Percentiles rank a stretch among this genome's conserved stretches.
phyloP scores from a whole-genome alignment of 2,797 vertebrate genomes.

The Tapirus indicus region DNA sequence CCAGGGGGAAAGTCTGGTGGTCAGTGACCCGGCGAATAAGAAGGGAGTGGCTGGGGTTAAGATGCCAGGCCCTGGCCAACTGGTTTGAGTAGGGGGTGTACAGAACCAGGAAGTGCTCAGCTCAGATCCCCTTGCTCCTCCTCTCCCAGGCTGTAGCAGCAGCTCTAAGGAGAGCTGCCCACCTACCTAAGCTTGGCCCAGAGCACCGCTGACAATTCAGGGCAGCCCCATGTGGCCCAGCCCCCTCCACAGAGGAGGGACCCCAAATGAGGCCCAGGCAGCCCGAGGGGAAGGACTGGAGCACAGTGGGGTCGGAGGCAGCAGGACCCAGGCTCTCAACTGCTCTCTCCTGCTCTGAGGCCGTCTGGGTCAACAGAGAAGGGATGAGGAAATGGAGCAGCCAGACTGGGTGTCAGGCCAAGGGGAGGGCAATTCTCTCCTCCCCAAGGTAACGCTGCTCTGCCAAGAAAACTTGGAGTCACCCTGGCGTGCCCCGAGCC shows the following conservation, averaged over 20 bases:
- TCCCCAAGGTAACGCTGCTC: not conserved
- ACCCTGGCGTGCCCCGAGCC: not conserved
- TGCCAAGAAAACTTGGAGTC: conserved; percentile 26
- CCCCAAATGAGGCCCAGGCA: not conserved
- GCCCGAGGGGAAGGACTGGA: not conserved
- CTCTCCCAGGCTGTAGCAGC: not conserved
- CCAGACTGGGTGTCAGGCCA: not conserved
- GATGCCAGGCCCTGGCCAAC: not conserved
- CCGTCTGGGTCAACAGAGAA: not conserved
- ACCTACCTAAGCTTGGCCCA: not conserved
- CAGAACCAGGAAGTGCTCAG: conserved; percentile 43
- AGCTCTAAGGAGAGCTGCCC: not conserved
- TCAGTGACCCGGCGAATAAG: not conserved
- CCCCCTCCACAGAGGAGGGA: not conserved
- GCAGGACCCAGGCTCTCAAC: not conserved
- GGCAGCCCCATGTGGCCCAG: not conserved
- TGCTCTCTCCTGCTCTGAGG: not conserved
- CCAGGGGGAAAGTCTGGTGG: not conserved
- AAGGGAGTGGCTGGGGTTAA: conserved; percentile 37
- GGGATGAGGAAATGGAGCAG: not conserved
- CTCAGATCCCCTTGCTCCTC: not conserved
- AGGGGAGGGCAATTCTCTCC: not conserved
- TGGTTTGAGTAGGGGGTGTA: conserved; percentile 9
- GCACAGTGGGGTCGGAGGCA: not conserved
- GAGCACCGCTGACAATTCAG: not conserved